Percentiles rank a stretch among this genome's conserved stretches.
phyloP scores from a whole-genome alignment of 2,797 vertebrate species.

The Pipistrellus kuhlii region DNA sequence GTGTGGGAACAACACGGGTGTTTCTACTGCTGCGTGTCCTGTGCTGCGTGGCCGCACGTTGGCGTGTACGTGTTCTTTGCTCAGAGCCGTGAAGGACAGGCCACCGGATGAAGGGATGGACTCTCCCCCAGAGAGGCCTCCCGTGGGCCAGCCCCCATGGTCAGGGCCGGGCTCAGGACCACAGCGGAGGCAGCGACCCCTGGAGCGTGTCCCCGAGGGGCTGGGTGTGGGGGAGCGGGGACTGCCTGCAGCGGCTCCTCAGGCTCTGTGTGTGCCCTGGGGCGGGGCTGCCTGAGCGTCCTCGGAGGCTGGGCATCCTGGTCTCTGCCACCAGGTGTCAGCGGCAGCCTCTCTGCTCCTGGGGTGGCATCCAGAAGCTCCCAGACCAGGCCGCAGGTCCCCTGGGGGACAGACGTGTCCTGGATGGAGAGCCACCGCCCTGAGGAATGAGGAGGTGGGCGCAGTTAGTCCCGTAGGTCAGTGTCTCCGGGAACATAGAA shows the following conservation, averaged over 20 bases:
- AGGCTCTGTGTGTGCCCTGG: neutral
- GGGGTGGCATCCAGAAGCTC: neutral
- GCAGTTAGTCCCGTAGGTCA: neutral
- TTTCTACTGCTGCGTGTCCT: neutral
- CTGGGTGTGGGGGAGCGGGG: neutral
- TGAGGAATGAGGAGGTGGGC: neutral
- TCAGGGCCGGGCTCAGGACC: neutral
- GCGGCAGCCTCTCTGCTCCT: neutral
- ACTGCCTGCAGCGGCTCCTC: neutral
- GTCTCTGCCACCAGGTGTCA: conserved; percentile 37
- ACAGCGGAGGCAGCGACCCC: rapidly evolving
- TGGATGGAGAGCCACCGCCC: neutral
- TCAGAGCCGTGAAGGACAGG: neutral
- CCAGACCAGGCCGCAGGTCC: neutral
- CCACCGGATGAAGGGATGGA: rapidly evolving
- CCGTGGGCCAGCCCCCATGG: neutral
- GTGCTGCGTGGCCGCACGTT: neutral
- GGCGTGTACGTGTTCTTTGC: neutral
- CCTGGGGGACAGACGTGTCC: neutral
- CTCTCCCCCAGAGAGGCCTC: neutral
- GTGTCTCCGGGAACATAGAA: neutral
- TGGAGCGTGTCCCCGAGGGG: neutral
- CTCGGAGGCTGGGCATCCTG: rapidly evolving
- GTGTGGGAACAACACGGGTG: neutral
- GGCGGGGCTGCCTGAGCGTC: rapidly evolving